phyloP scores from a whole-genome alignment of 1,140 invertebrate genomes.

The Ceratoteleas bidentatus region DNA sequence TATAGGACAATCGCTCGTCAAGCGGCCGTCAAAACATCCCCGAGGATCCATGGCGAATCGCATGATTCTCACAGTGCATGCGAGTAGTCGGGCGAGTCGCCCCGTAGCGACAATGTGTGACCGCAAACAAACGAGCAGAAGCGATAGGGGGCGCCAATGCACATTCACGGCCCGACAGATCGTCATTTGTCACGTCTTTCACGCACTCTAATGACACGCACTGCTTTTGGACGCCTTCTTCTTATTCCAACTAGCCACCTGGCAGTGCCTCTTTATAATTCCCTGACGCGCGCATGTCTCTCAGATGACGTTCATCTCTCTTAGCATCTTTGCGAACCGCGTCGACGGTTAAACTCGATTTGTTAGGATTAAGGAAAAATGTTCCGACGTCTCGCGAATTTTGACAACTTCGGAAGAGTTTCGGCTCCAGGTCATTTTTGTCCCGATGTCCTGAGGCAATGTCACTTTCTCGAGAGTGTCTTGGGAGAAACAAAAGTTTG shows the following conservation, averaged over 20 bases:
- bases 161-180: conserved; percentile 78
- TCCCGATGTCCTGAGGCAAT: no score
- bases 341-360: conserved; percentile 79
- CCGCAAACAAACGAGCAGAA: conserved; percentile 81
- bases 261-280: conserved; percentile 69
- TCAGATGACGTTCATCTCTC: conserved; percentile 60
- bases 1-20: conserved; percentile 80
- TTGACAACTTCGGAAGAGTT: no score
- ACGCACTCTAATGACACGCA: conserved; percentile 81
- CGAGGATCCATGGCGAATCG: conserved; percentile 78
- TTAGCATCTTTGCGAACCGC: conserved; percentile 58
- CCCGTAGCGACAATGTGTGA: conserved; percentile 76
- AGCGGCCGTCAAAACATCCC: conserved; percentile 80
- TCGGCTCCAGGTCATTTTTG: neutral
- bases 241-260: conserved; percentile 71
- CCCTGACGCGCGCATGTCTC: conserved; percentile 54
- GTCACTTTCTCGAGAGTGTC: no score
- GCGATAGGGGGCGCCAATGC: conserved; percentile 80
- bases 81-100: conserved; percentile 57
- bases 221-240: conserved; percentile 80
- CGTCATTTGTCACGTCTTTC: conserved; percentile 81
- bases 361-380: conserved; percentile 78
- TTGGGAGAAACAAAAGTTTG: no score
- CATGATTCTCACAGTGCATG: conserved; percentile 72
- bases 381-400: conserved; percentile 35